Evolutionary conservation across 2,113 vertebrate species (phyloP), one percentile per base, ranked within the genome.

Genomic region (Otocyon megalotis): DNA sequence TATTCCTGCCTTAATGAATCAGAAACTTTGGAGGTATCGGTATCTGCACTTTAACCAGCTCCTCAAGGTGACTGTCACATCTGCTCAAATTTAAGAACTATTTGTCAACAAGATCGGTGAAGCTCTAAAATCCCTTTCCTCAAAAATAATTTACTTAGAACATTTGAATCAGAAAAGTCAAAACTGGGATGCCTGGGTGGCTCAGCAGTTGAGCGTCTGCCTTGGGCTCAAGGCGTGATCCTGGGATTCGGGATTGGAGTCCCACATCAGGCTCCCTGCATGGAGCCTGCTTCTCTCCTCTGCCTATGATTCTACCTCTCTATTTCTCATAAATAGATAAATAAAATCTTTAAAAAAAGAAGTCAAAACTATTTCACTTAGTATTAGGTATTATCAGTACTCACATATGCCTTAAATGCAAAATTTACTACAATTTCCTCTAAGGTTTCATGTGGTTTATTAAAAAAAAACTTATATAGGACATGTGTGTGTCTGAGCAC

Each of bases 161-260:
- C 26, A 63, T 94, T 58, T 86, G 89, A 32, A 72, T 87, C 7
- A 79, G 72, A 93, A 86, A 97, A 92, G 62, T 86, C 58, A 87
- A 86, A 92, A 60, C 3, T 1, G 43, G 43, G 43, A 43, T 43
- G 43, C 43, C 43, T 43, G 43, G 6, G 43, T 43, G 43, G 43
- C 5, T 43, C 6, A 43, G 7, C 43, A 1, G 43, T 43, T 43
- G 43, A 43, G 43, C 43, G 43, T 43, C 43, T 43, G 43, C 43
- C 43, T 43, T 43, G 43, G 43, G 43, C 43, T 43, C 43, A 43
- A 7, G 43, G 6, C 43, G 4, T 43, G 43, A 43, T 43, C 43
- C 43, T 43, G 6, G 43, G 5, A 7, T 43, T 43, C 43, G 1
- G 7, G 43, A 43, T 43, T 43, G 43, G 43, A 43, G 43, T 43